Base-by-base conservation (phyloP, 2,113 vertebrate species). In the Forbesichthys agassizii region DNA sequence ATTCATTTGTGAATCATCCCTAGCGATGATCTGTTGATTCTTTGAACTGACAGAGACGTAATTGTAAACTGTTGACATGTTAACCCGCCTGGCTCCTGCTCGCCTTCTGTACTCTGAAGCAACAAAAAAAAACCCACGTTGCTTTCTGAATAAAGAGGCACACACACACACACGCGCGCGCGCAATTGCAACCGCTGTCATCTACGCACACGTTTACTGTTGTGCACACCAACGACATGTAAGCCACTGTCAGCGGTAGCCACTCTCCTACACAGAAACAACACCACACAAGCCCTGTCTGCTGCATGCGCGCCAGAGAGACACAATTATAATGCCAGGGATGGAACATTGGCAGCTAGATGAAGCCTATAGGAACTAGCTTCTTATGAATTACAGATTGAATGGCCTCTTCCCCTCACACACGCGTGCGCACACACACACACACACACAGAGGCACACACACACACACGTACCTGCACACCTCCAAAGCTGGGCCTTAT, bases 21-120 rank as follows among this genome's bases (percentile, higher is more conserved):
- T 16, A 9, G 77, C 56, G 86, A 82, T 89, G 88, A 90, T 77
- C 65, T 61, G 78, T 73, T 56, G 78, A 71, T 80, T 66, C 79
- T 86, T 69, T 64, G 79, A 76, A 49, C 73, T 78, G 86, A 73
- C 48, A 42, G 47, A 64, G 57, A 49, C 61, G 78, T 84, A 72
- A 88, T 88, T 85, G 78, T 68, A 70, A 86, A 70, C 82, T 78
- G 85, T 85, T 88, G 90, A 91, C 83, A 85, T 54, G 77, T 90
- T 91, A 89, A 88, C 79, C 84, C 79, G 20, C 63, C 67, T 75
- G 60, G 75, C 74, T 84, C 69, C 71, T 11, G 70, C 49, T 63
- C 58, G 36, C 82, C 51, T 63, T 73, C 78, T 74, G 64, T 20
- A 68, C 57, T 64, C 56, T 52, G 48, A 59, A 70, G 71, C 75